phyloP scores from a whole-genome alignment of 2,888 invertebrate genomes.

The Siphlonurus alternatus region DNA sequence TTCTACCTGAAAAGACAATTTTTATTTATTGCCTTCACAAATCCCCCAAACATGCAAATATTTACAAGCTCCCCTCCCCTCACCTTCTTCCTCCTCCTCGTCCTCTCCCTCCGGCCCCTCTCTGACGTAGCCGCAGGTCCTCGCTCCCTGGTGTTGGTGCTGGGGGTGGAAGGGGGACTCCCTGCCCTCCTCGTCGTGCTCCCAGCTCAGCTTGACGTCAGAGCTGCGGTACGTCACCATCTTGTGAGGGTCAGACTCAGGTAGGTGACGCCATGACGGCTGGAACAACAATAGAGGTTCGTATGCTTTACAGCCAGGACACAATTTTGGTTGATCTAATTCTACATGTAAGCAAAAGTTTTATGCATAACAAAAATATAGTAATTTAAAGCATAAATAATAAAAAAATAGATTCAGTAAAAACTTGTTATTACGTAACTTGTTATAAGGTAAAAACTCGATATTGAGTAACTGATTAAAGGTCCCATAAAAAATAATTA shows the following conservation, averaged over 20 bases:
- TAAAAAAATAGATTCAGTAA: too few species aligned
- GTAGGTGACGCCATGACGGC: constrained; percentile 89
- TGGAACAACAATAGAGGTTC: too few species aligned
- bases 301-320: constrained; percentile 5
- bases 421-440: too few species aligned
- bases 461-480: too few species aligned
- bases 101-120: constrained; percentile 39
- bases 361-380: too few species aligned
- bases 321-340: constrained; percentile 7
- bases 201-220: constrained; percentile 73
- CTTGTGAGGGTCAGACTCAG: constrained; percentile 53
- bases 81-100: constrained; percentile 7
- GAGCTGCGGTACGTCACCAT: constrained; percentile 86
- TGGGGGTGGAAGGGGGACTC: constrained; percentile 12
- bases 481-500: too few species aligned
- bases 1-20: too few species aligned
- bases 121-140: constrained; percentile 69
- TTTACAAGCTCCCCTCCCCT: too few species aligned
- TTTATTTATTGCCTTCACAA: too few species aligned
- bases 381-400: too few species aligned
- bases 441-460: too few species aligned
- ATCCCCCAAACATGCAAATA: too few species aligned
- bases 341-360: constrained; percentile 6
- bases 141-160: constrained; percentile 35
- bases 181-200: constrained; percentile 27